A percentile compares a stretch with the other conserved stretches of the same genome.
Evolutionary conservation across 2,797 vertebrate species (phyloP).

Genomic region (Falco novaeseelandiae): DNA sequence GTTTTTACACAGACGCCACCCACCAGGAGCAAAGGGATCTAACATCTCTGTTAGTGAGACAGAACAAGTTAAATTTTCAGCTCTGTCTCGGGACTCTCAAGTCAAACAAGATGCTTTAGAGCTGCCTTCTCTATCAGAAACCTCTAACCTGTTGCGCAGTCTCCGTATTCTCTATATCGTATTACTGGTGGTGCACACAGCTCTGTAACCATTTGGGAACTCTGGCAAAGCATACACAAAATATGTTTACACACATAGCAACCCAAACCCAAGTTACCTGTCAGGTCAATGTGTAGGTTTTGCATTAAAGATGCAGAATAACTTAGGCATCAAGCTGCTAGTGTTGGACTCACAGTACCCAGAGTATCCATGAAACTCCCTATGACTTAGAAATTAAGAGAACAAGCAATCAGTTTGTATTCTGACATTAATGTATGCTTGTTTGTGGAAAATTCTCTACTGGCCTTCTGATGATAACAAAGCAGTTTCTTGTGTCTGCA

Average conservation of each 20-base stretch:
- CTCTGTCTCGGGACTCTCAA: neutral
- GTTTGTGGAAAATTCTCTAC: neutral
- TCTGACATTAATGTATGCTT: neutral
- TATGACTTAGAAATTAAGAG: neutral
- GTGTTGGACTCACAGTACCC: neutral
- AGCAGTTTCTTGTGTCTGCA: neutral
- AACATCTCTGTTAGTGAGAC: neutral
- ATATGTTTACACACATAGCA: neutral
- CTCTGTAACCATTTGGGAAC: neutral
- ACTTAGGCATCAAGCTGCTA: neutral
- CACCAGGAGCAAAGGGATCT: neutral
- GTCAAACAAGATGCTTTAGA: neutral
- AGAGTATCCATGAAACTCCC: neutral
- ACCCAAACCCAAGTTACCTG: neutral
- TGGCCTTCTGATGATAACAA: neutral
- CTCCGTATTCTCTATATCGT: neutral
- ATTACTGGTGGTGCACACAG: neutral
- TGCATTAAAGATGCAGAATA: neutral
- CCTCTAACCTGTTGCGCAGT: accelerated
- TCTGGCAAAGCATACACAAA: neutral
- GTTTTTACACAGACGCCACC: neutral
- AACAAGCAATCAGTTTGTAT: neutral
- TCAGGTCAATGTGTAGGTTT: neutral
- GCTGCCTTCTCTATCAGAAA: neutral
- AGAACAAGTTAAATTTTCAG: neutral